phyloP scores from a whole-genome alignment of 2,113 vertebrate species.

The Mesoclemmys tuberculata region DNA sequence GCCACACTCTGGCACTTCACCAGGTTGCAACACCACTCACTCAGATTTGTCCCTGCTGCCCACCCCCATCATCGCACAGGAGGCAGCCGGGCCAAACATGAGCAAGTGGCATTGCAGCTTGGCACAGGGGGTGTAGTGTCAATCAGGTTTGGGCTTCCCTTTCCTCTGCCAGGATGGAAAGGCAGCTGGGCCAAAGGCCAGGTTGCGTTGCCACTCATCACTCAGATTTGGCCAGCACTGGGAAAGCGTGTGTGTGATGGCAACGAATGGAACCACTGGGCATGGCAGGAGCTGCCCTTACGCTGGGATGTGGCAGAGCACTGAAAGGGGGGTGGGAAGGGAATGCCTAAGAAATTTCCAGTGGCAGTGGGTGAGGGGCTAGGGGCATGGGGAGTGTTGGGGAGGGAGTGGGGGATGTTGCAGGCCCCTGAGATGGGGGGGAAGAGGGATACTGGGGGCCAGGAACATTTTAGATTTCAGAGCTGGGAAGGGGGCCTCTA shows the following conservation, averaged over 20 bases:
- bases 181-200: background rate
- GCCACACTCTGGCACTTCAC: background rate
- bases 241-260: no score
- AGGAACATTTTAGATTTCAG: background rate
- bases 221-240: background rate
- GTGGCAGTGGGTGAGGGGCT: background rate
- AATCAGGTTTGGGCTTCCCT: background rate
- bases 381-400: no score
- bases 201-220: background rate
- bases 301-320: background rate
- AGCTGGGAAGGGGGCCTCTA: background rate
- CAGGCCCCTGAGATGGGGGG: no score
- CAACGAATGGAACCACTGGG: background rate
- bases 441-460: background rate
- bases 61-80: background rate
- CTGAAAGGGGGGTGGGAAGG: background rate
- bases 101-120: background rate
- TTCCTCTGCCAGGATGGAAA: background rate
- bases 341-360: background rate
- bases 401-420: background rate
- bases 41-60: background rate
- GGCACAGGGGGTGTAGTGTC: background rate
- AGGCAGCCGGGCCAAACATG: background rate
- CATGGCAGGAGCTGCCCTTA: background rate
- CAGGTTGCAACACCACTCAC: background rate